These are phyloP conservation scores for Nymphalis urticae DNA, from an alignment of 2,888 invertebrate genomes.

Conservation along the genomic window DNA sequence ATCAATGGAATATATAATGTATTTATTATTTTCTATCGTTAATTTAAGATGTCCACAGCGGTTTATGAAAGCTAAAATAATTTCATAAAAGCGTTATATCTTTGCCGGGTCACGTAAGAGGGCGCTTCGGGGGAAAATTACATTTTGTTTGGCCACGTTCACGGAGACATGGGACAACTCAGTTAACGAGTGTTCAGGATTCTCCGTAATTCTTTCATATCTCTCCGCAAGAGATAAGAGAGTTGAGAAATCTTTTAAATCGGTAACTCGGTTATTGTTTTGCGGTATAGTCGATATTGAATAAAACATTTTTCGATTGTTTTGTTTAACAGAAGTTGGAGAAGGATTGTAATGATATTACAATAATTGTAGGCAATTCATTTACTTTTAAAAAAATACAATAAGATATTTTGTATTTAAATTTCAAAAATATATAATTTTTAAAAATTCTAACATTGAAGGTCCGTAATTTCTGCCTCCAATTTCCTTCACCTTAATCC, in stretches of 20 bases:
- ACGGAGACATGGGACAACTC: conserved; percentile 74
- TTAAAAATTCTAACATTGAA: neutral
- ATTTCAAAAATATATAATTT: neutral
- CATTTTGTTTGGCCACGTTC: conserved; percentile 79
- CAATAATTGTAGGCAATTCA: no score
- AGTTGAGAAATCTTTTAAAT: conserved; percentile 46
- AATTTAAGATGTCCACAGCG: conserved; percentile 63
- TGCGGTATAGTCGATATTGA: conserved; percentile 33
- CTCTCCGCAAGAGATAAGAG: conserved; percentile 51
- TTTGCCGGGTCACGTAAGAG: conserved; percentile 79
- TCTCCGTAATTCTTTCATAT: conserved; percentile 73
- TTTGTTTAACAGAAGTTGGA: conserved; percentile 16
- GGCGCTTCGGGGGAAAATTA: conserved; percentile 76
- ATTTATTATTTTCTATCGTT: conserved; percentile 45
- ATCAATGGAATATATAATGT: neutral
- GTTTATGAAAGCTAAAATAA: conserved; percentile 76
- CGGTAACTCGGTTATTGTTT: conserved; percentile 44
- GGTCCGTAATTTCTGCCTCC: neutral
- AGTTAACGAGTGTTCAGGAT: conserved; percentile 76
- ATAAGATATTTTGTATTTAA: no score
- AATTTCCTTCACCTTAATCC: neutral
- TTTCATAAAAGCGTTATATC: conserved; percentile 79
- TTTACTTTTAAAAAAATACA: no score
- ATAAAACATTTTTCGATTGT: conserved; percentile 37
- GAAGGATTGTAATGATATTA: conserved; percentile 6